These are phyloP conservation scores for Xyrauchen texanus DNA, from an alignment of 2,113 vertebrate genomes.

Conservation along the genomic window DNA sequence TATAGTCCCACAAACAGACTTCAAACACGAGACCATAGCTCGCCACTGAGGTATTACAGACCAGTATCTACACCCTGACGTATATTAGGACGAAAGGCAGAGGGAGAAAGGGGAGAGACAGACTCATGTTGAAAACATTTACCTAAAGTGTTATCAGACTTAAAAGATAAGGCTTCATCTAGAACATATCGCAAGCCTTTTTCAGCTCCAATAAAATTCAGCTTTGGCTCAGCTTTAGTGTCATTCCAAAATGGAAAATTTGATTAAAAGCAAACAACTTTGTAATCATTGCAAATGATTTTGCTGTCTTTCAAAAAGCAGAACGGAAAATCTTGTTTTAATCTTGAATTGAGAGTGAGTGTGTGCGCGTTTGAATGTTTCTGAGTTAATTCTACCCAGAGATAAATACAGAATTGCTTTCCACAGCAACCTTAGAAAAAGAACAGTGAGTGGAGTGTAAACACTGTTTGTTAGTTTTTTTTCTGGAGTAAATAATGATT, in stretches of 20 bases:
- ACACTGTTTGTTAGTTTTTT: conserved; percentile 66
- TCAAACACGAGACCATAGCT: conserved; percentile 36
- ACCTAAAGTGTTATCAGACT: conserved; percentile 51
- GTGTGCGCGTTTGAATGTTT: conserved; percentile 1
- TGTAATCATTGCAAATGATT: conserved; percentile 22
- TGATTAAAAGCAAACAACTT: conserved; percentile 39
- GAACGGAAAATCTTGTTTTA: conserved; percentile 47
- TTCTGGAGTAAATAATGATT: conserved; percentile 66
- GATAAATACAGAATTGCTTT: conserved; percentile 18
- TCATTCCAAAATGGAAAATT: conserved; percentile 24
- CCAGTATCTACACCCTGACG: conserved; percentile 42
- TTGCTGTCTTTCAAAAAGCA: conserved; percentile 21
- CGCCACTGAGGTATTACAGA: conserved; percentile 33
- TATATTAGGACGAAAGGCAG: conserved; percentile 12
- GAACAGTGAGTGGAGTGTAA: conserved; percentile 56
- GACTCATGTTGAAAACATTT: conserved; percentile 51
- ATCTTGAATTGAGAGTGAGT: conserved; percentile 17
- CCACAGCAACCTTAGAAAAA: conserved; percentile 17
- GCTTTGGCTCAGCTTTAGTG: conserved; percentile 23
- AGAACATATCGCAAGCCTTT: conserved; percentile 36
- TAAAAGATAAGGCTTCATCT: conserved; percentile 44
- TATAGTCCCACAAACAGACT: conserved; percentile 46
- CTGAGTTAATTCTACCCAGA: conserved; percentile 21
- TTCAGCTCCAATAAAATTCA: conserved; percentile 14
- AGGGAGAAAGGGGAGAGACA: not conserved